Evolutionary conservation across 2,888 invertebrate species (phyloP), one percentile per base, ranked within the genome.

Genomic region (Aquatica leii): DNA sequence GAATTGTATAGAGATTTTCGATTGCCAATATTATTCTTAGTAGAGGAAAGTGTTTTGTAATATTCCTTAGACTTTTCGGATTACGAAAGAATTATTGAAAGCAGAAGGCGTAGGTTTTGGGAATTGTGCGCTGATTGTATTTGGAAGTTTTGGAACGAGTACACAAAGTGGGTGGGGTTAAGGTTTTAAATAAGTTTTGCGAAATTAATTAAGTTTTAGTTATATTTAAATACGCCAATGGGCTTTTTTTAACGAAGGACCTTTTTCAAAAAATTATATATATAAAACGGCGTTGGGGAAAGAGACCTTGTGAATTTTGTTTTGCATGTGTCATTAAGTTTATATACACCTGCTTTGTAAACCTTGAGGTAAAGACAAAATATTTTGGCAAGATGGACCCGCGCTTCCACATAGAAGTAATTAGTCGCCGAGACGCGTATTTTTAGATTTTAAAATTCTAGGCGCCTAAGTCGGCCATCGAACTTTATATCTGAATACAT

Each of bases 401-500:
- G 77, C 74, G 77, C 78, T 78, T 79, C 78, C 77, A 78, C 77
- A 79, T 76, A 77, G 76, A 72, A 76, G 80, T 78, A 80, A 80
- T 80, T 79, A 78, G 78, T 75, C 75, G 78, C 74, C 78, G 74
- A 78, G 80, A 78, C 79, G 76, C 70, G 69, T 81, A 81, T 81
- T 79, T 80, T 78, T 81, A 81, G 80, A 81, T 72, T 78, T 78
- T 77, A 79, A 81, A 80, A 79, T 78, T 77, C 78, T 78, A 79
- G 79, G 79, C 79, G 79, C 80, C 80, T 74, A 76, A 76, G 77
- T 75, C 79, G 81, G 79, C 77, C 81, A 76, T 79, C 81, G 81
- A 81, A 81, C 81, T 76, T 78, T 77, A 75, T 76, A 71, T 75
- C 70, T 46, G 76, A 74, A 76, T 76, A 73, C 62, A 70, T 69